Evolutionary conservation across 2,888 invertebrate genomes (phyloP).

Genomic region (Erebia ligea): DNA sequence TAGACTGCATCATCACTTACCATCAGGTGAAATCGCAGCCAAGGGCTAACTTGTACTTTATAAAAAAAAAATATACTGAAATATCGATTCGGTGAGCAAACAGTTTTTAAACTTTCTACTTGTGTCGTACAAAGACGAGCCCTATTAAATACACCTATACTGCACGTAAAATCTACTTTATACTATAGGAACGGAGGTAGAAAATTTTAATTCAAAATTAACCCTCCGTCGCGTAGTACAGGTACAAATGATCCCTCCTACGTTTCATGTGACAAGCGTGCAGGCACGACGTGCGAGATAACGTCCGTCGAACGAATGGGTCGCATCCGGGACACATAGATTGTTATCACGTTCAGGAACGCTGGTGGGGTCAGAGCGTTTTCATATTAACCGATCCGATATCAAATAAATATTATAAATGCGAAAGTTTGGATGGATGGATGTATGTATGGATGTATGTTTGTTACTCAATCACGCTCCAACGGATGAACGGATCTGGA

Average conservation of each 20-base stretch:
- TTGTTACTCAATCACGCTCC: no score
- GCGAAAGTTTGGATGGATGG: no score
- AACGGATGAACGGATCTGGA: no score
- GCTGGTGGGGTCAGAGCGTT: conserved; percentile 20
- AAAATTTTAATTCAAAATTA: conserved; percentile 37
- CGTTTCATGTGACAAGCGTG: conserved; percentile 62
- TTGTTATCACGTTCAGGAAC: conserved; percentile 29
- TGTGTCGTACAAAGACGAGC: not conserved
- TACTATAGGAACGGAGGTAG: conserved; percentile 6
- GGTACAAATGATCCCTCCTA: conserved; percentile 43
- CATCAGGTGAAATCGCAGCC: no score
- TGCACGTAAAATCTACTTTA: conserved; percentile 1
- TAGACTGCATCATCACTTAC: no score
- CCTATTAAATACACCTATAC: not conserved
- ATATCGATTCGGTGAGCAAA: no score
- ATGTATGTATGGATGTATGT: no score
- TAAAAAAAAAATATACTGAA: no score
- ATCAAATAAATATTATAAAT: not conserved
- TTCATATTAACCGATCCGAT: conserved; percentile 17
- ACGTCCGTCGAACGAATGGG: conserved; percentile 67
- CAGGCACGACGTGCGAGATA: conserved; percentile 60
- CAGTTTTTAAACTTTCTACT: not conserved
- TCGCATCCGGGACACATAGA: conserved; percentile 61
- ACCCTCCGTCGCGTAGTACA: conserved; percentile 27
- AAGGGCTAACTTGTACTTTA: no score